A percentile compares a stretch with the other conserved stretches of the same genome.
These are phyloP conservation scores for Gadus chalcogrammus DNA, from an alignment of 2,113 vertebrate genomes.

Conservation along the genomic window DNA sequence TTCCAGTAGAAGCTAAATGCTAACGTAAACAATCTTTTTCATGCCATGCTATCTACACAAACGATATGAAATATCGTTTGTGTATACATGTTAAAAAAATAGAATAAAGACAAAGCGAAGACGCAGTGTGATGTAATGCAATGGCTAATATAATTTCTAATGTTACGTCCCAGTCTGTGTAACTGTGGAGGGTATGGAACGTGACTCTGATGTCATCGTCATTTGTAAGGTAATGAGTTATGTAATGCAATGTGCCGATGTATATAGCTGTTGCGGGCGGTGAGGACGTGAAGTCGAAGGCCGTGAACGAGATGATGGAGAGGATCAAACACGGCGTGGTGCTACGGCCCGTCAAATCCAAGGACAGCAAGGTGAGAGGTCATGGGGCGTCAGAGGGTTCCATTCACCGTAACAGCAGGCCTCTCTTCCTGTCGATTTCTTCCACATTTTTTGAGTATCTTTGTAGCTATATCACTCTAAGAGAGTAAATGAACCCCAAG, in stretches of 20 bases:
- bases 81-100: too few relatives aligned
- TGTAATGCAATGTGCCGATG: neutral
- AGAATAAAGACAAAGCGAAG: too few relatives aligned
- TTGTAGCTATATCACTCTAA: too few relatives aligned
- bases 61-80: too few relatives aligned
- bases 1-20: too few relatives aligned
- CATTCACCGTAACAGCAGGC: neutral
- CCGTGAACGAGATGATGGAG: slow-evolving; percentile 83
- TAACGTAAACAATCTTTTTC: too few relatives aligned
- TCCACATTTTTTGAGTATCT: too few relatives aligned
- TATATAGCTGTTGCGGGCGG: slow-evolving; percentile 53
- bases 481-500: too few relatives aligned
- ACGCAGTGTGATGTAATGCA: too few relatives aligned
- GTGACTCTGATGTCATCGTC: neutral
- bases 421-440: neutral
- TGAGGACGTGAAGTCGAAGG: slow-evolving; percentile 77
- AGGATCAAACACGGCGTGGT: slow-evolving; percentile 79
- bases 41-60: too few relatives aligned
- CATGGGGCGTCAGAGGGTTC: neutral
- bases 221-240: neutral
- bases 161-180: too few relatives aligned
- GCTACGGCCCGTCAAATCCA: slow-evolving; percentile 75
- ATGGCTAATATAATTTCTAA: too few relatives aligned
- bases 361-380: slow-evolving; percentile 69
- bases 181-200: neutral